Percentiles rank a stretch among this genome's conserved stretches.
These are phyloP conservation scores for Pemphigus obesinymphae DNA, from an alignment of 1,140 invertebrate genomes.

Conservation along the genomic window DNA sequence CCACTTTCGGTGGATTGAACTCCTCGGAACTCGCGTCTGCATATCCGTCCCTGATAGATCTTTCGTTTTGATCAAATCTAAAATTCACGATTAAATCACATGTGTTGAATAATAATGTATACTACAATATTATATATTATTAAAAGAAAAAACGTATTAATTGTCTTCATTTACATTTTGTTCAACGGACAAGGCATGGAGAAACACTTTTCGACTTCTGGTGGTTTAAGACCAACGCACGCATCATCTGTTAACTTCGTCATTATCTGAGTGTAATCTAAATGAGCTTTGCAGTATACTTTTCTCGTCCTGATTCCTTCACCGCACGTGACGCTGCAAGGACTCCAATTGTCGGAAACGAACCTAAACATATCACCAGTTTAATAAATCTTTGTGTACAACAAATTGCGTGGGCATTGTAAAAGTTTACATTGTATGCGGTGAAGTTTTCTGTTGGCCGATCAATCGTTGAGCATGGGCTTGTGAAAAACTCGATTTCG, in stretches of 20 bases:
- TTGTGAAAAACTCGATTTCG: constrained; percentile 35
- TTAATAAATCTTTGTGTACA: neutral
- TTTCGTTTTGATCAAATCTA: constrained; percentile 30
- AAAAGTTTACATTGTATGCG: constrained; percentile 2
- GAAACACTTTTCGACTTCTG: constrained; percentile 70
- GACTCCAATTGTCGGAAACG: constrained; percentile 74
- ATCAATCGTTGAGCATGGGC: constrained; percentile 63
- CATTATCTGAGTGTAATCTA: constrained; percentile 82
- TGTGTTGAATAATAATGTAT: neutral
- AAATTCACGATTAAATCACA: neutral
- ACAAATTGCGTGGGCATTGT: neutral
- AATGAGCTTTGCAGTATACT: constrained; percentile 87
- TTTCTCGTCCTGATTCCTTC: constrained; percentile 74
- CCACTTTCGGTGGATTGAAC: constrained; percentile 53
- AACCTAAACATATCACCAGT: constrained; percentile 55
- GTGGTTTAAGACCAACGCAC: constrained; percentile 77
- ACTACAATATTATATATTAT: neutral
- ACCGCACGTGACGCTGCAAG: constrained; percentile 84
- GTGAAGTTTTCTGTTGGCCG: constrained; percentile 53
- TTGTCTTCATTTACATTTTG: neutral
- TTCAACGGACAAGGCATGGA: constrained; percentile 65
- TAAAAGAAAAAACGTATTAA: neutral
- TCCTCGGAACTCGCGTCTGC: constrained; percentile 51
- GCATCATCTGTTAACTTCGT: constrained; percentile 81
- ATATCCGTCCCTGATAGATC: constrained; percentile 42